Conservation (phyloP, 2,113 vertebrate genomes). For the Neotoma lepida region DNA sequence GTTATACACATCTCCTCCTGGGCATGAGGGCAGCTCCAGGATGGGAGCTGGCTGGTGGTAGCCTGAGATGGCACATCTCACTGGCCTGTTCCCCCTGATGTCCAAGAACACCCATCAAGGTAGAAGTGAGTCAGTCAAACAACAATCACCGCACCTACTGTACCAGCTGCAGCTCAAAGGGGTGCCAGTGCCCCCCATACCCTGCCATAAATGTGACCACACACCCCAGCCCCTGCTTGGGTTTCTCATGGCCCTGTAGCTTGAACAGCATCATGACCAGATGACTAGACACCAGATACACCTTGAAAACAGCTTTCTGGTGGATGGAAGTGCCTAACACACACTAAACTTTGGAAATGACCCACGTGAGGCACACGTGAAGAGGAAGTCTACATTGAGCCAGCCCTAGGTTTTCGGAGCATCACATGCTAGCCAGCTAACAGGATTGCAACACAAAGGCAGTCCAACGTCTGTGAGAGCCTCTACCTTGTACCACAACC, state of each 20-base stretch:
- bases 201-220: background rate
- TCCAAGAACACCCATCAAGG: accelerated
- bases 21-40: accelerated
- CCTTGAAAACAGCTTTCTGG: no score
- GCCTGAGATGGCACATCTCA: accelerated
- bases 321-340: accelerated
- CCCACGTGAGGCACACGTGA: accelerated
- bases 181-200: accelerated
- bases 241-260: background rate
- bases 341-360: no score
- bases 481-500: background rate
- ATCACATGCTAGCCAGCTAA: background rate
- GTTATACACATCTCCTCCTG: background rate
- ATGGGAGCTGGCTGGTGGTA: accelerated
- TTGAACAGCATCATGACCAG: background rate
- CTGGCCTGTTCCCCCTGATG: accelerated
- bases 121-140: accelerated
- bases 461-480: background rate
- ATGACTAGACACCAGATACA: no score
- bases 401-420: accelerated
- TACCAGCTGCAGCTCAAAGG: no score
- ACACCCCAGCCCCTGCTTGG: background rate
- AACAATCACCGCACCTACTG: accelerated
- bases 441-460: background rate
- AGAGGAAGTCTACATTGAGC: background rate